Conservation (phyloP, 2,797 vertebrate genomes). For the Oreochromis grahami region DNA sequence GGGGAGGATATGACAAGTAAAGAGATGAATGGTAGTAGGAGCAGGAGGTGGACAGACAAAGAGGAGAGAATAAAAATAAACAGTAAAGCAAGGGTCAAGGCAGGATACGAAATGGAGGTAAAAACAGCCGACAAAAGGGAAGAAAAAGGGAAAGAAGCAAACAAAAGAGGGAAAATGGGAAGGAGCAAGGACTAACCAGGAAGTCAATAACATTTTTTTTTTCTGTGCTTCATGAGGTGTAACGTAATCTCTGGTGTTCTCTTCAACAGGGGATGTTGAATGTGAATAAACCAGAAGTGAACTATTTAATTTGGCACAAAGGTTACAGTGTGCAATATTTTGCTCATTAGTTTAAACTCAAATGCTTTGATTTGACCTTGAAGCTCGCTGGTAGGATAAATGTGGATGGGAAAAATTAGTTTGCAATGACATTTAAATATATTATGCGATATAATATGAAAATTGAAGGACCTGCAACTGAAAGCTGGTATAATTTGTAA, state of each 20-base stretch:
- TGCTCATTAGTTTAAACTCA: not conserved
- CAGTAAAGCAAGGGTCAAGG: not conserved
- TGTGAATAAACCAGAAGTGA: not conserved
- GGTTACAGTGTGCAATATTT: not conserved
- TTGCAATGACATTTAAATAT: not conserved
- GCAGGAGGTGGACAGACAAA: not conserved
- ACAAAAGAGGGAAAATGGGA: slow-evolving; percentile 10
- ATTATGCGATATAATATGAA: not conserved
- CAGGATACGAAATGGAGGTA: not conserved
- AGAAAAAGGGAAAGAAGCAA: not conserved
- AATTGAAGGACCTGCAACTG: not conserved
- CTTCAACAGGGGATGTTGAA: not conserved
- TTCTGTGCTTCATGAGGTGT: slow-evolving; percentile 11
- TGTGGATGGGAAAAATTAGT: not conserved
- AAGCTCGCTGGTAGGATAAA: not conserved
- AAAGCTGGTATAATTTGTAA: not conserved
- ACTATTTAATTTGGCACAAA: not conserved
- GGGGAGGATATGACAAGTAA: slow-evolving; percentile 21
- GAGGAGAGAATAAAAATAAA: slow-evolving; percentile 14
- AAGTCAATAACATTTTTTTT: slow-evolving; percentile 43
- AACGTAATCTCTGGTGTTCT: slow-evolving; percentile 3
- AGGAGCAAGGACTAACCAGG: slow-evolving; percentile 22
- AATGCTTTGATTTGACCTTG: not conserved
- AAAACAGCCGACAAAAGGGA: not conserved
- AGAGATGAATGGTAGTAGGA: slow-evolving; percentile 18